Evolutionary conservation across 2,888 invertebrate species (phyloP).

Genomic region (Melanchra persicariae): DNA sequence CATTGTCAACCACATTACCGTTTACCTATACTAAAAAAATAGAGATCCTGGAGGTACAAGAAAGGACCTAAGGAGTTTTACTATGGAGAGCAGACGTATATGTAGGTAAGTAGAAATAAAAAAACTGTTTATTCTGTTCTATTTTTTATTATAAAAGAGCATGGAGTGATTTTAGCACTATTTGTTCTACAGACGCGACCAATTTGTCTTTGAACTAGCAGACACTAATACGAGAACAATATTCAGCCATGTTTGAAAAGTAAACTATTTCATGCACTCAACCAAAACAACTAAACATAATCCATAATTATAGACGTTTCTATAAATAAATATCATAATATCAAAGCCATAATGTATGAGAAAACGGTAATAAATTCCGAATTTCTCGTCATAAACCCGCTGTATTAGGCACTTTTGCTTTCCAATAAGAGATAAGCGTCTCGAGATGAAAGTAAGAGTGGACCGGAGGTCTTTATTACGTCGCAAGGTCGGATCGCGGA

Average conservation of each 20-base stretch:
- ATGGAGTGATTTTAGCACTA: neutral
- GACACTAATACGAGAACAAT: neutral
- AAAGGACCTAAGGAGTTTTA: neutral
- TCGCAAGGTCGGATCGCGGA: slow-evolving; percentile 57
- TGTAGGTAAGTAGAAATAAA: no score
- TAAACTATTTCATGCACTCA: neutral
- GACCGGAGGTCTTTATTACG: slow-evolving; percentile 47
- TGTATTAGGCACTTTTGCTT: slow-evolving; percentile 56
- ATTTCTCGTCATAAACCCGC: slow-evolving; percentile 38
- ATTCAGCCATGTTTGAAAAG: neutral
- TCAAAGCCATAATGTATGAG: slow-evolving; percentile 17
- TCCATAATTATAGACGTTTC: neutral
- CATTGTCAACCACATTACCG: neutral
- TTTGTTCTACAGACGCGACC: neutral
- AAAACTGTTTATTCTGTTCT: no score
- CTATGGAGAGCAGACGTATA: neutral
- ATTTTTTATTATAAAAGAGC: neutral
- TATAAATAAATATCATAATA: slow-evolving; percentile 16
- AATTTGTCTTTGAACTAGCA: neutral
- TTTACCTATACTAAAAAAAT: neutral
- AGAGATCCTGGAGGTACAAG: neutral
- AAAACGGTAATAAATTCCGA: slow-evolving; percentile 38
- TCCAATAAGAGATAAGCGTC: slow-evolving; percentile 52
- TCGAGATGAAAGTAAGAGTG: slow-evolving; percentile 59
- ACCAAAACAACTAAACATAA: neutral